Percentiles rank a stretch among this genome's conserved stretches.
Evolutionary conservation across 30 jellyfish, hydroid and myxozoan species (phyloP).

Genomic region (Mastigias papua): DNA sequence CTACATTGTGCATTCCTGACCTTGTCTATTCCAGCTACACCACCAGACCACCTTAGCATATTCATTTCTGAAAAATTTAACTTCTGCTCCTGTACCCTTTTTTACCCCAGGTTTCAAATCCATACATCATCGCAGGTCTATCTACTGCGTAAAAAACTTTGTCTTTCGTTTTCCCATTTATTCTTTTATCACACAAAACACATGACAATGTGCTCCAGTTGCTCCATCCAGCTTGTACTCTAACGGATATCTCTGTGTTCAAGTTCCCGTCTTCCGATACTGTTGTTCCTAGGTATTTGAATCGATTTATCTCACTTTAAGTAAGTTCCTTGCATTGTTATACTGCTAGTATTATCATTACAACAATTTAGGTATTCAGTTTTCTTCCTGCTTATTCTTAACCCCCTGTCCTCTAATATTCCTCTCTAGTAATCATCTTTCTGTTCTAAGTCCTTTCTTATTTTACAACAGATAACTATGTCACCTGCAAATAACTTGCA

Average conservation of each 20-base stretch:
- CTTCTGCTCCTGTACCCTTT: background rate
- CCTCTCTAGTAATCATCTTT: background rate
- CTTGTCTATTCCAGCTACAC: background rate
- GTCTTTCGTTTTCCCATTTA: background rate
- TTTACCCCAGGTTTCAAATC: background rate
- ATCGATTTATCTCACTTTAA: too few relatives aligned
- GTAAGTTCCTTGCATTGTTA: background rate
- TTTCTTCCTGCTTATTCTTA: conserved; percentile 20
- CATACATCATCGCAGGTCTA: background rate
- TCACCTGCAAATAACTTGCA: conserved; percentile 15
- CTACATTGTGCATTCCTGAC: background rate
- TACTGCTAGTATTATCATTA: background rate
- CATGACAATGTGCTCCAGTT: too few relatives aligned
- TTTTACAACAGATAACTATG: background rate
- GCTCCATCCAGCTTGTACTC: too few relatives aligned
- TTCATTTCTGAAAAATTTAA: background rate
- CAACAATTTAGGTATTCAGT: conserved; percentile 19
- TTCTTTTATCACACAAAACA: background rate
- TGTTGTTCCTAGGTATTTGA: too few relatives aligned
- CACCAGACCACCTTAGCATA: background rate
- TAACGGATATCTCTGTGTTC: too few relatives aligned
- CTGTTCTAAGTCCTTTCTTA: background rate
- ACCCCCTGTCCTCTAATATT: conserved; percentile 21
- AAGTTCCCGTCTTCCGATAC: too few relatives aligned
- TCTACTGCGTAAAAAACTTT: background rate